Percentiles rank a stretch among this genome's conserved stretches.
Conservation (phyloP, 2,797 vertebrate genomes). For the Synaphobranchus kaupii region DNA sequence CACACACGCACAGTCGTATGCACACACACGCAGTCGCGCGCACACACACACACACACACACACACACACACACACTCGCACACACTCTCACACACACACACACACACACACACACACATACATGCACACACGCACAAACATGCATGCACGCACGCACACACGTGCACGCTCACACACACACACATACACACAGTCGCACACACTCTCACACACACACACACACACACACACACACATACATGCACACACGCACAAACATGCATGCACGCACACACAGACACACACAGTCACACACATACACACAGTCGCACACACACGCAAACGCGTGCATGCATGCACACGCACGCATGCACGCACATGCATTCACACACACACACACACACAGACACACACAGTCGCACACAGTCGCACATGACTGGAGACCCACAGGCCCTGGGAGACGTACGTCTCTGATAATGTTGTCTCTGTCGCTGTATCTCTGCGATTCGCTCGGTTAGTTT, state of each 20-base stretch:
- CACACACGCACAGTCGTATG: background rate
- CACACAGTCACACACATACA: background rate
- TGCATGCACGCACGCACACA: background rate
- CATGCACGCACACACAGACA: background rate
- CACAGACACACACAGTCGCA: background rate
- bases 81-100: background rate
- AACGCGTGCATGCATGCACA: too few relatives aligned
- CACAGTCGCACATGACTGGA: background rate
- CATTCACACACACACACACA: background rate
- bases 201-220: background rate
- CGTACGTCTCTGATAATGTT: background rate
- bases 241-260: background rate
- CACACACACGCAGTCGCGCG: background rate
- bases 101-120: background rate
- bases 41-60: background rate
- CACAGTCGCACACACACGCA: background rate
- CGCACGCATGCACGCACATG: background rate
- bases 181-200: background rate
- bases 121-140: background rate
- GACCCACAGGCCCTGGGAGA: background rate
- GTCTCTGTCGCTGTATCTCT: background rate
- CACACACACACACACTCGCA: background rate
- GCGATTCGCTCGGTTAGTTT: background rate
- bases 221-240: background rate
- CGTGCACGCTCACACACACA: background rate